phyloP scores from a whole-genome alignment of 2,113 vertebrate genomes.

The Poeciliopsis occidentalis region DNA sequence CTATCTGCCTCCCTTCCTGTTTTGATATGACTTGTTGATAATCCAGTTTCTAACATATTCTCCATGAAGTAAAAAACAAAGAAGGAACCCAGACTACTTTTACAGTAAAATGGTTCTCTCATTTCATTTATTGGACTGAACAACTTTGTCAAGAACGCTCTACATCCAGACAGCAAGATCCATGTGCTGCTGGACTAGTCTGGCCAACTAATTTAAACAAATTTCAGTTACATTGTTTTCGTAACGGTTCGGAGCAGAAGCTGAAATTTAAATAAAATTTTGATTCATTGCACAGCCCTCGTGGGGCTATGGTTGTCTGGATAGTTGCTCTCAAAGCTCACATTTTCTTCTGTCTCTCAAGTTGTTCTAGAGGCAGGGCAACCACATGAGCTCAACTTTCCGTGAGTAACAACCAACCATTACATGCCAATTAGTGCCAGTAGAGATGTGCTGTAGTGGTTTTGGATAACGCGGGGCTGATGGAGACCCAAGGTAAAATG shows the following conservation, averaged over 20 bases:
- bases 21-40: neutral
- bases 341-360: too few species aligned
- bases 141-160: too few species aligned
- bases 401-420: conserved; percentile 28
- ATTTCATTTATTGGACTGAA: neutral
- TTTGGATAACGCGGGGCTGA: conserved; percentile 12
- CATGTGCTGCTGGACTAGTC: neutral
- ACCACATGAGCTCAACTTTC: conserved; percentile 12
- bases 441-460: conserved; percentile 8
- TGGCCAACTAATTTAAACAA: neutral
- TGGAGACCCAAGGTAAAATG: conserved; percentile 25
- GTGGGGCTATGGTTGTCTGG: too few species aligned
- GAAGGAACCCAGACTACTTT: neutral
- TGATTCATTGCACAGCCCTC: neutral
- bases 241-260: too few species aligned
- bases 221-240: neutral
- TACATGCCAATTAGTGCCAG: conserved; percentile 54
- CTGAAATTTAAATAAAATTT: too few species aligned
- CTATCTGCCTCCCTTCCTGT: neutral
- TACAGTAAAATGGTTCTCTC: neutral
- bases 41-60: neutral
- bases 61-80: neutral
- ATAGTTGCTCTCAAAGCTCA: too few species aligned
- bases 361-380: conserved; percentile 28
- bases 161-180: too few species aligned